These are phyloP conservation scores for Fundulus diaphanus DNA, from an alignment of 2,797 vertebrate genomes.

Conservation along the genomic window DNA sequence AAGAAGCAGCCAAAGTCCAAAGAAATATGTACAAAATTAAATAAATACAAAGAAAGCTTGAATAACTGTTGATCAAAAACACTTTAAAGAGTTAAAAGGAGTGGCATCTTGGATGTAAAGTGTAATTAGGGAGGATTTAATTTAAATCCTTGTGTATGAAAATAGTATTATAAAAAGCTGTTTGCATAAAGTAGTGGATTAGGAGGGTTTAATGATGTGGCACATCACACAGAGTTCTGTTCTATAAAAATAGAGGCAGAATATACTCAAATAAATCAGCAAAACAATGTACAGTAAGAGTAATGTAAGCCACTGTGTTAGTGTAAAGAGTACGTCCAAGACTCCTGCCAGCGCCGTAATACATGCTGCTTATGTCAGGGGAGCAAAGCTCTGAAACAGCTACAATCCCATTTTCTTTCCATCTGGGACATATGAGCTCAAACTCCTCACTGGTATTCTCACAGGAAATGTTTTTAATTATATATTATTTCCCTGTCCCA, in stretches of 20 bases:
- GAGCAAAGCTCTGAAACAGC: not conserved
- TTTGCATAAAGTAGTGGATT: not conserved
- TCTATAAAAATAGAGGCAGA: not conserved
- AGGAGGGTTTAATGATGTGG: not conserved
- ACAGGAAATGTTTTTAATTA: constrained; percentile 43
- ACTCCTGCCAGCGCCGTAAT: not conserved
- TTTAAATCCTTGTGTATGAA: not conserved
- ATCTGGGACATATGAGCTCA: constrained; percentile 1
- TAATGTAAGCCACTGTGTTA: not conserved
- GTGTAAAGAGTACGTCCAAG: not conserved
- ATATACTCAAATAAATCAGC: not conserved
- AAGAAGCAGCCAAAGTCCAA: not conserved
- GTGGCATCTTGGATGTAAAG: not conserved
- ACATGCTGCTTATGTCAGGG: not conserved
- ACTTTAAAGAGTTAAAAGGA: not conserved
- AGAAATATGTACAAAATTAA: not conserved
- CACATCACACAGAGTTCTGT: too few relatives aligned
- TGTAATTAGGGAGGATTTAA: not conserved
- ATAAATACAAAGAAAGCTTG: not conserved
- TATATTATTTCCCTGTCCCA: constrained; percentile 37
- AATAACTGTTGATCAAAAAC: not conserved
- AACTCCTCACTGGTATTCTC: constrained; percentile 25
- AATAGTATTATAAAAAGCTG: not conserved
- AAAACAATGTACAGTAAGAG: not conserved
- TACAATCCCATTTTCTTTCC: not conserved